Percentiles rank a stretch among this genome's conserved stretches.
phyloP scores from a whole-genome alignment of 2,113 vertebrate genomes.

The Rhombomys opimus region DNA sequence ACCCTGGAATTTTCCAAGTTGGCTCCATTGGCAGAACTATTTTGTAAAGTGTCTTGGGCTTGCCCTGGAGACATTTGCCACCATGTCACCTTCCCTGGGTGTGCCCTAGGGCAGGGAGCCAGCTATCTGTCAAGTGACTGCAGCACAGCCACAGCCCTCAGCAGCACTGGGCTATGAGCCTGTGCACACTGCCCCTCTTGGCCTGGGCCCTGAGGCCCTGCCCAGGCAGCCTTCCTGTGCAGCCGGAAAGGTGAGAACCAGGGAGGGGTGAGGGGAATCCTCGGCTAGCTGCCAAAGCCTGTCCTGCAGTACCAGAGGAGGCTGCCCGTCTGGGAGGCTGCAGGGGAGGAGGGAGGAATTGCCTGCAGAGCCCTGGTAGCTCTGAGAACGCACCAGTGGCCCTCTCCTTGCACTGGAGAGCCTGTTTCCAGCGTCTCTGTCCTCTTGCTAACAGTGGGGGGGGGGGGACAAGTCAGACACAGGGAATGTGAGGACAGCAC shows the following conservation, averaged over 20 bases:
- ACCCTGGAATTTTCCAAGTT: conserved; percentile 81
- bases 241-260: not conserved
- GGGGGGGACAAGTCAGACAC: not conserved
- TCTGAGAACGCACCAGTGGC: not conserved
- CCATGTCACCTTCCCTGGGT: conserved; percentile 37
- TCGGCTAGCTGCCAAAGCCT: not conserved
- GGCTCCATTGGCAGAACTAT: conserved; percentile 29
- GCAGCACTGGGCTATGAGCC: too few relatives aligned
- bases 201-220: not conserved
- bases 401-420: too few relatives aligned
- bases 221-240: not conserved
- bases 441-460: not conserved
- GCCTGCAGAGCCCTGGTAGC: not conserved
- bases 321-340: not conserved
- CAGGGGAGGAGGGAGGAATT: not conserved
- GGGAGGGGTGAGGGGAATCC: not conserved
- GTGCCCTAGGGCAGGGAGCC: not conserved
- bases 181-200: too few relatives aligned
- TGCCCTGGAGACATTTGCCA: conserved; percentile 43
- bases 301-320: not conserved
- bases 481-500: not conserved
- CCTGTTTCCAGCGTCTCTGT: not conserved
- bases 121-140: not conserved
- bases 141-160: not conserved
- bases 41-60: not conserved